Base-by-base conservation (phyloP, 1,140 invertebrate genomes). In the Nephotettix cincticeps region DNA sequence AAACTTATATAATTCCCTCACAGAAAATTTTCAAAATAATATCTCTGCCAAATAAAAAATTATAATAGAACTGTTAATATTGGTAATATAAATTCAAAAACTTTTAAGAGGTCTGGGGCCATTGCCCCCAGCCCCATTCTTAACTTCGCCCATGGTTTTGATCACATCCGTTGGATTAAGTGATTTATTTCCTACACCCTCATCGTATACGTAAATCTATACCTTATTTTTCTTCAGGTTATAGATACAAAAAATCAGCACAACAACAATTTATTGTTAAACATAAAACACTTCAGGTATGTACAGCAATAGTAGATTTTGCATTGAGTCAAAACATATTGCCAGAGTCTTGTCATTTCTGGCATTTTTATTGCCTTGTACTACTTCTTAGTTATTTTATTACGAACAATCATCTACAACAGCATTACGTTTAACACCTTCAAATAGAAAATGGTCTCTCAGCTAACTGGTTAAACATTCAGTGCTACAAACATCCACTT, bases 241-340 rank as follows among this genome's bases (percentile, higher is more conserved):
- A 68, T 74, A 70, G 32, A 77, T 68, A 19, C 68, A 69, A 74
- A 76, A n/a, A 77, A 29, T 51, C 69, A 70, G 47, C 75, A 69
- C 9, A 75, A 61, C 56, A 67, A 73, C 27, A 76, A 65, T 66
- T n/a, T n/a, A n/a, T n/a, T 76, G 73, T 3, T 72, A 21, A 0
- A 73, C 47, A 64, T 78, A 76, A 70, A 78, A 77, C 1, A 77
- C 67, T 28, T 76, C 75, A 40, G 72, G 72, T 17, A 72, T 69
- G 40, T 68, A 45, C 3, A 72, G 76, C 19, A 17, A 1, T 76
- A 72, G 73, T 25, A 76, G 27, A 63, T 76, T 77, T 69, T 75
- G 72, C 75, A 78, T 78, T 45, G 67, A 78, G 69, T 78, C 72
- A 17, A 73, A 71, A 11, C 14, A 27, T 14, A 73, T 19, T 66